phyloP scores from a whole-genome alignment of 1,140 invertebrate genomes.

The Pissodes strobi region DNA sequence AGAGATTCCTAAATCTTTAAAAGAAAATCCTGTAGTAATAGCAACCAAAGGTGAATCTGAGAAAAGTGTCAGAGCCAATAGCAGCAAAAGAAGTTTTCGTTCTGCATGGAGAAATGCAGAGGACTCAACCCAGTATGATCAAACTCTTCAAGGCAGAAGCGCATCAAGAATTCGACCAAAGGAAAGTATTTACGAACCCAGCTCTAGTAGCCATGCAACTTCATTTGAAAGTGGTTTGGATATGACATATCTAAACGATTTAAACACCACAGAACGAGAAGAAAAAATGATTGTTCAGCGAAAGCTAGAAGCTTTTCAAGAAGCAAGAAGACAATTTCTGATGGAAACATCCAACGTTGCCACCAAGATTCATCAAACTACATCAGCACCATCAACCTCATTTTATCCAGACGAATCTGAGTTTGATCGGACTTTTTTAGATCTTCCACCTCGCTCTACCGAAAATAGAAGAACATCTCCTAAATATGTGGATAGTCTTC shows the following conservation, averaged over 20 bases:
- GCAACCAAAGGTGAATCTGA: constrained; percentile 4
- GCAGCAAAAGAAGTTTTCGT: background rate
- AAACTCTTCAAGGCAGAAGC: background rate
- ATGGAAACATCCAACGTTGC: constrained; percentile 9
- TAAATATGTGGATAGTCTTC: too few species aligned
- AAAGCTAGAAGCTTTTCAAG: constrained; percentile 15
- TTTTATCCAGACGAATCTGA: too few species aligned
- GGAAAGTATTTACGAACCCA: background rate
- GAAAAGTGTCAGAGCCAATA: background rate
- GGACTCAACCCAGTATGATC: background rate
- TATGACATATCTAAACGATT: background rate
- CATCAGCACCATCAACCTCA: too few species aligned
- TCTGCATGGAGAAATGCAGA: background rate
- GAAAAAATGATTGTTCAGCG: constrained; percentile 7
- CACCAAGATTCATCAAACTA: background rate
- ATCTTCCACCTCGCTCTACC: too few species aligned
- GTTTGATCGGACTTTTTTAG: too few species aligned
- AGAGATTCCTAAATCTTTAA: constrained; percentile 12
- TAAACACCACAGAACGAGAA: constrained; percentile 11
- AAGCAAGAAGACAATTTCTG: constrained; percentile 11
- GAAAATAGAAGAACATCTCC: too few species aligned
- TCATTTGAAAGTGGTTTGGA: background rate
- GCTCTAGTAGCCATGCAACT: background rate
- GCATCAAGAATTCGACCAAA: background rate
- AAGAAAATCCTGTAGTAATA: constrained; percentile 15